These are phyloP conservation scores for Anomalospiza imberbis DNA, from an alignment of 2,797 vertebrate genomes.

Conservation along the genomic window DNA sequence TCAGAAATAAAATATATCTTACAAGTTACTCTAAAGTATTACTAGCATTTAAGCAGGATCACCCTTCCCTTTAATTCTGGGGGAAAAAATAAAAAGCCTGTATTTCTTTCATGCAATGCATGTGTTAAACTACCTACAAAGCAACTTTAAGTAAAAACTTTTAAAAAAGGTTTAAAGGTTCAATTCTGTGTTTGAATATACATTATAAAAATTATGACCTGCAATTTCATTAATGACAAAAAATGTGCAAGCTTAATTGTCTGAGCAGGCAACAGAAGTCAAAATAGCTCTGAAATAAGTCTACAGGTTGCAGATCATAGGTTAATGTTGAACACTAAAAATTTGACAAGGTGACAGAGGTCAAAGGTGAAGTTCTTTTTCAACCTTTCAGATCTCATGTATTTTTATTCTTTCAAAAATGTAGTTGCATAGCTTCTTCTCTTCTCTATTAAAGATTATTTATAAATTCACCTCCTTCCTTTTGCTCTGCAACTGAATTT, in stretches of 20 bases:
- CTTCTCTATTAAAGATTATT: neutral
- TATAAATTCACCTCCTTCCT: neutral
- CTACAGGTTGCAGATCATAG: neutral
- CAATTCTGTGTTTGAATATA: neutral
- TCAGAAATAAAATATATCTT: neutral
- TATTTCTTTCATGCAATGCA: neutral
- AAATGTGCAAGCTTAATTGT: neutral
- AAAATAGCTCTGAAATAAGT: neutral
- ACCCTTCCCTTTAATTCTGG: neutral
- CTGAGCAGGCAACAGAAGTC: neutral
- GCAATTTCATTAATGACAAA: neutral
- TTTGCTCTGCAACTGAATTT: neutral
- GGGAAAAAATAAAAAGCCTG: neutral
- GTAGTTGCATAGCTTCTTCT: neutral
- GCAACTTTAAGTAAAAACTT: neutral
- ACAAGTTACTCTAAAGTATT: neutral
- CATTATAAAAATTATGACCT: neutral
- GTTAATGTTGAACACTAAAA: neutral
- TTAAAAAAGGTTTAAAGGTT: neutral
- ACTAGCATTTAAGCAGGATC: neutral
- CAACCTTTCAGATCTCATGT: neutral
- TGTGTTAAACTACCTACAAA: neutral
- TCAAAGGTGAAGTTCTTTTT: neutral
- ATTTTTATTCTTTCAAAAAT: neutral
- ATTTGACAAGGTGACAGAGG: neutral